These are phyloP conservation scores for Aplochiton taeniatus DNA, from an alignment of 2,797 vertebrate genomes.

Conservation along the genomic window DNA sequence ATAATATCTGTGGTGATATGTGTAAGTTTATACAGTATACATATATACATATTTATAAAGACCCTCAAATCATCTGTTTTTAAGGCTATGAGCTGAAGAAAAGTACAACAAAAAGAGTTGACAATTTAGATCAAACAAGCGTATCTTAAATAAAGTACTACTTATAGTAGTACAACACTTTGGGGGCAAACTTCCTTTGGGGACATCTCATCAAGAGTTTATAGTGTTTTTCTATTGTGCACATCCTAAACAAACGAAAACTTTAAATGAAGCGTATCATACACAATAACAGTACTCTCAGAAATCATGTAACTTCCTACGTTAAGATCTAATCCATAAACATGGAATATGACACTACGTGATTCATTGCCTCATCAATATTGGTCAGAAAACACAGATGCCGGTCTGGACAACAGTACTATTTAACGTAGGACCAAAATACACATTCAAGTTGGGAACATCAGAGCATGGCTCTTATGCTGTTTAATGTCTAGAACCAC, in stretches of 20 bases:
- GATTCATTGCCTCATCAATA: no score
- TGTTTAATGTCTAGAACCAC: neutral
- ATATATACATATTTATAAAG: slow-evolving; percentile 58
- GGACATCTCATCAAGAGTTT: slow-evolving; percentile 3
- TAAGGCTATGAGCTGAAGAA: slow-evolving; percentile 57
- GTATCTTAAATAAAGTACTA: slow-evolving; percentile 2
- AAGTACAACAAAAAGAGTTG: slow-evolving; percentile 47
- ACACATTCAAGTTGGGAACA: neutral
- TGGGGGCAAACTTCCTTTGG: slow-evolving; percentile 14
- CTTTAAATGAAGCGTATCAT: slow-evolving; percentile 11
- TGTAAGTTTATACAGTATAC: slow-evolving; percentile 63
- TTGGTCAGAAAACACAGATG: no score
- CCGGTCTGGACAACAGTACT: slow-evolving; percentile 19
- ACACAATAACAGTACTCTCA: slow-evolving; percentile 2
- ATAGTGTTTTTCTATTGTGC: neutral
- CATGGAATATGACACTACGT: no score
- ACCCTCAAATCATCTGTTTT: slow-evolving; percentile 48
- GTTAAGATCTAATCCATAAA: no score
- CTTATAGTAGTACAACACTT: neutral
- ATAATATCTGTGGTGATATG: slow-evolving; percentile 50
- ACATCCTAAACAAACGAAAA: slow-evolving; percentile 21
- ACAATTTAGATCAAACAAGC: slow-evolving; percentile 22
- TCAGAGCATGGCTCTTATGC: neutral
- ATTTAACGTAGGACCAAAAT: slow-evolving; percentile 26
- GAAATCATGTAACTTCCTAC: neutral